A percentile compares a stretch with the other conserved stretches of the same genome.
Conservation (phyloP, 2,797 vertebrate species). For the Anguilla anguilla region DNA sequence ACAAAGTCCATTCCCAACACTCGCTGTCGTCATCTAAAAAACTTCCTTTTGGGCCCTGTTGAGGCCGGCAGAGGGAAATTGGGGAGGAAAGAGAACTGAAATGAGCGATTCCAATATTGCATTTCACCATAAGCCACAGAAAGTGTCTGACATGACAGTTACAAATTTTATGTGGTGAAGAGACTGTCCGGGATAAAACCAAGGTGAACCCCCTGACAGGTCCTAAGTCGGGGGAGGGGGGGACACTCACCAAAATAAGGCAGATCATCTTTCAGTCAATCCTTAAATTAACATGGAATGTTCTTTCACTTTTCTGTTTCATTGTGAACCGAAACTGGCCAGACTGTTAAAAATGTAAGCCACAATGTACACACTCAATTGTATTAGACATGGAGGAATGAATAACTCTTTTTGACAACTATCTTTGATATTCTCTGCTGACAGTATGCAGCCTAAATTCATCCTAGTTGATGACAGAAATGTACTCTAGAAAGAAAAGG, state of each 20-base stretch:
- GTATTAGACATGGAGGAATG: neutral
- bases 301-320: neutral
- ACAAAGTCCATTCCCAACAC: neutral
- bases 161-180: neutral
- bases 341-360: neutral
- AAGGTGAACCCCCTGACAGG: neutral
- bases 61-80: conserved; percentile 3
- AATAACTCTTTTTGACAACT: neutral
- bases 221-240: neutral
- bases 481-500: neutral
- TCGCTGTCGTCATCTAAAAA: conserved; percentile 4
- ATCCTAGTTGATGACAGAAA: neutral
- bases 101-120: neutral
- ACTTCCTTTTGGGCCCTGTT: neutral
- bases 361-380: neutral
- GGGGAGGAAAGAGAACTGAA: conserved; percentile 16
- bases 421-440: neutral
- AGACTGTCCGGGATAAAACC: neutral
- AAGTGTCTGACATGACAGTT: neutral
- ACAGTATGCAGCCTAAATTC: neutral
- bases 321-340: neutral
- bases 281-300: neutral
- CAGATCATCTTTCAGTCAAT: neutral
- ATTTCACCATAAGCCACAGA: conserved; percentile 8
- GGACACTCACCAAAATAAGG: neutral